Conservation (phyloP, 2,113 vertebrate species). For the Spea bombifrons region DNA sequence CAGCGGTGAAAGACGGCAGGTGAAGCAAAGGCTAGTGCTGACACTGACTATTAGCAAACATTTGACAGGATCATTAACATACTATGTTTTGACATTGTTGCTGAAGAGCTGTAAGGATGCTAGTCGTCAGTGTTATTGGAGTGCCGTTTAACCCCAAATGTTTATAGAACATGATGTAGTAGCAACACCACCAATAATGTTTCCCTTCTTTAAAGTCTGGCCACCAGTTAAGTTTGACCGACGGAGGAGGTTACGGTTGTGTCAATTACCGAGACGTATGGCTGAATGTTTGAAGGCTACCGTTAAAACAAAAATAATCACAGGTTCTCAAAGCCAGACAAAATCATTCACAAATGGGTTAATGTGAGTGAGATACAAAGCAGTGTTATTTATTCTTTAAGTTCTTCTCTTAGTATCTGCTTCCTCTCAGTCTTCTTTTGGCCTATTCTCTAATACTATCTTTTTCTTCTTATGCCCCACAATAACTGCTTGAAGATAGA, state of each 20-base stretch:
- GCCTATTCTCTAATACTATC: too few relatives aligned
- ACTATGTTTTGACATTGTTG: constrained; percentile 36
- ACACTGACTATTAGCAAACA: constrained; percentile 33
- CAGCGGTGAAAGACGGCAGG: constrained; percentile 25
- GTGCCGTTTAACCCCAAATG: constrained; percentile 14
- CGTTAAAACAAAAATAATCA: constrained; percentile 41
- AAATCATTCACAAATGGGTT: constrained; percentile 36
- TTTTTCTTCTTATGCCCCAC: too few relatives aligned
- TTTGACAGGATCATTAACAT: constrained; percentile 24
- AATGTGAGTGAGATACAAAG: constrained; percentile 25
- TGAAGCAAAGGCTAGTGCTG: constrained; percentile 32
- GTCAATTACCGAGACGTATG: constrained; percentile 11
- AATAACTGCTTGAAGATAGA: too few relatives aligned
- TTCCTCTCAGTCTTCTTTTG: too few relatives aligned
- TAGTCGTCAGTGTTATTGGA: constrained; percentile 19
- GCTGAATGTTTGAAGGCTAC: constrained; percentile 9
- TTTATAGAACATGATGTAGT: constrained; percentile 28
- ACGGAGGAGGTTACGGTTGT: constrained; percentile 10
- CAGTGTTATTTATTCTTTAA: background rate
- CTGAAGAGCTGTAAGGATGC: constrained; percentile 10
- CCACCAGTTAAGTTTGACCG: constrained; percentile 29
- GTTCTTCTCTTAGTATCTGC: too few relatives aligned
- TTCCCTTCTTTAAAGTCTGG: constrained; percentile 8
- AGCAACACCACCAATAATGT: constrained; percentile 23
- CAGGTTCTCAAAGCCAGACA: constrained; percentile 19